Evolutionary conservation across 2,797 vertebrate species (phyloP).

Genomic region (Typhlichthys eigenmanni): DNA sequence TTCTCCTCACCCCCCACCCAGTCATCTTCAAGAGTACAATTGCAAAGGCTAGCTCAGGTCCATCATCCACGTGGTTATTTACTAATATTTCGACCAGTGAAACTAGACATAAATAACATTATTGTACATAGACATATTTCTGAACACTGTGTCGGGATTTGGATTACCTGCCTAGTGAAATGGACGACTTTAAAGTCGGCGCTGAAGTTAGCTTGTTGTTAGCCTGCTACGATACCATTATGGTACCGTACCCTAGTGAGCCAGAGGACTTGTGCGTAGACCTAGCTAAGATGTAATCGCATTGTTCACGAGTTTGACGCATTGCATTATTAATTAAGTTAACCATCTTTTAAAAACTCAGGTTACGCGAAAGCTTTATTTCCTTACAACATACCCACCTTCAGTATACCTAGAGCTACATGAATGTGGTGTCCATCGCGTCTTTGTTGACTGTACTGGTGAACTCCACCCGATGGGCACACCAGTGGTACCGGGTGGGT

Average conservation of each 20-base stretch:
- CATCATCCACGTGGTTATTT: constrained; percentile 5
- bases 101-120: no score
- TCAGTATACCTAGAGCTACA: constrained; percentile 14
- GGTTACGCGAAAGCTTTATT: not conserved
- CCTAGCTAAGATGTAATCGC: constrained; percentile 15
- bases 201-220: constrained; percentile 45
- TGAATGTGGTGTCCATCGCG: constrained; percentile 25
- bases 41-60: not conserved
- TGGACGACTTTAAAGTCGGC: not conserved
- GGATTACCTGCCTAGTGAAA: not conserved
- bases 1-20: not conserved
- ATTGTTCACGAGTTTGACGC: constrained; percentile 1
- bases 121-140: no score
- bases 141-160: not conserved
- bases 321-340: not conserved
- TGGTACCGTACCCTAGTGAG: constrained; percentile 24
- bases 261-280: constrained; percentile 11
- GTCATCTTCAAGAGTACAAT: constrained; percentile 1
- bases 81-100: no score
- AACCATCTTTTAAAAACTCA: not conserved
- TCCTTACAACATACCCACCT: constrained; percentile 34
- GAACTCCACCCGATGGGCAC: constrained; percentile 58
- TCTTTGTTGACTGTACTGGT: constrained; percentile 57
- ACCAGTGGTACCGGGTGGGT: constrained; percentile 16
- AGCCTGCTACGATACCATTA: constrained; percentile 31